These are phyloP conservation scores for Pseudois nayaur DNA, from an alignment of 2,113 vertebrate genomes.

Conservation along the genomic window DNA sequence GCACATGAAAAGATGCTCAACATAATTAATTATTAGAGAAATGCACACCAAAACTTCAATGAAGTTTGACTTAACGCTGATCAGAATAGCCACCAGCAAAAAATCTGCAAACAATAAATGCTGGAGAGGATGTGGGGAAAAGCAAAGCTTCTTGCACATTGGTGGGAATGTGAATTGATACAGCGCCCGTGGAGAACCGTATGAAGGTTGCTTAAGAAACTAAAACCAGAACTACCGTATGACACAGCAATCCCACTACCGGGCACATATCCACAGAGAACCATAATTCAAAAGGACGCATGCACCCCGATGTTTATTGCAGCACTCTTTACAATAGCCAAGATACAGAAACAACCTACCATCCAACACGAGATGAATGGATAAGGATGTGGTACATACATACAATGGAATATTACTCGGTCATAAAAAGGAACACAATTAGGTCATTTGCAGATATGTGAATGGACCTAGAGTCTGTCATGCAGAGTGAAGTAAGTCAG, in stretches of 20 bases:
- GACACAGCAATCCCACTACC: neutral
- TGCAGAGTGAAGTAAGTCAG: neutral
- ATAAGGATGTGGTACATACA: neutral
- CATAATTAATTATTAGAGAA: neutral
- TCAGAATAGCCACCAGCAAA: neutral
- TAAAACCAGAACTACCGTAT: neutral
- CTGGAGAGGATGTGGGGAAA: neutral
- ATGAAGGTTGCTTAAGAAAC: neutral
- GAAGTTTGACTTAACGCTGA: neutral
- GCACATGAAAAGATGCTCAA: neutral
- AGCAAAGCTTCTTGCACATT: neutral
- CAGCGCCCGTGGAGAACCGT: neutral
- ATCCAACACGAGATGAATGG: neutral
- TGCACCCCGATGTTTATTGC: fast-evolving
- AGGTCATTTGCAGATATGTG: neutral
- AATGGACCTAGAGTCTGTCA: neutral
- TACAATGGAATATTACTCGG: neutral
- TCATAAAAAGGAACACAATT: neutral
- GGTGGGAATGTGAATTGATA: neutral
- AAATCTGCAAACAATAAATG: neutral
- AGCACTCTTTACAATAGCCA: neutral
- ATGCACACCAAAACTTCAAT: neutral
- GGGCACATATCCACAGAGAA: neutral
- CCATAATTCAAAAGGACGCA: neutral
- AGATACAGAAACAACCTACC: neutral